phyloP scores from a whole-genome alignment of 2,888 invertebrate genomes.

The Mythimna impura region DNA sequence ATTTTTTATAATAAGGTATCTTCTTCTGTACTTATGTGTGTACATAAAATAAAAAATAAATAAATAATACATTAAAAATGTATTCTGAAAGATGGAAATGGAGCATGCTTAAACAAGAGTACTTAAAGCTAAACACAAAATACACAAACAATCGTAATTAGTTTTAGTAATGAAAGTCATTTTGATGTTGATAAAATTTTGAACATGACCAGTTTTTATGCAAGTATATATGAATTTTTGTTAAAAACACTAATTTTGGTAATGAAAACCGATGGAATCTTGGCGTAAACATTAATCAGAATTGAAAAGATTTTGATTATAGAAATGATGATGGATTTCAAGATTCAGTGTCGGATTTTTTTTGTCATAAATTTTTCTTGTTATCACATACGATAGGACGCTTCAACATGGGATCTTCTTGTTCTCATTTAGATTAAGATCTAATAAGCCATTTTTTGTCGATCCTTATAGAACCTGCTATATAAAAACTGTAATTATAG shows the following conservation, averaged over 20 bases:
- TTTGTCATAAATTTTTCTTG: constrained; percentile 17
- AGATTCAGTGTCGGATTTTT: constrained; percentile 28
- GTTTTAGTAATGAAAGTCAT: not conserved
- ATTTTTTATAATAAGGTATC: too few species aligned
- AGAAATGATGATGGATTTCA: constrained; percentile 45
- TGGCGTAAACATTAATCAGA: constrained; percentile 47
- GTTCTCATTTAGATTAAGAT: not conserved
- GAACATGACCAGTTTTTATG: constrained; percentile 7
- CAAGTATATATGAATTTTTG: not conserved
- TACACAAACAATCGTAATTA: not conserved
- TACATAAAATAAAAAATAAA: too few species aligned
- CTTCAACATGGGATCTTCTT: not conserved
- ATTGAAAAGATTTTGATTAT: constrained; percentile 59
- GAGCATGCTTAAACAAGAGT: not conserved
- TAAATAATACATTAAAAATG: too few species aligned
- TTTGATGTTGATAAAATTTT: too few species aligned
- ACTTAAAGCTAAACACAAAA: not conserved
- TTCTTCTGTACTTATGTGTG: too few species aligned
- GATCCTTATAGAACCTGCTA: not conserved
- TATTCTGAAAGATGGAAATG: not conserved
- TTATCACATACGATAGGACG: not conserved
- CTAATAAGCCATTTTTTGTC: not conserved
- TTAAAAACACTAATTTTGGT: constrained; percentile 17
- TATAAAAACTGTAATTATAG: not conserved
- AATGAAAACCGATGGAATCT: constrained; percentile 42